A percentile compares a stretch with the other conserved stretches of the same genome.
phyloP scores from a whole-genome alignment of 2,113 vertebrate species.

The Capreolus pygargus region DNA sequence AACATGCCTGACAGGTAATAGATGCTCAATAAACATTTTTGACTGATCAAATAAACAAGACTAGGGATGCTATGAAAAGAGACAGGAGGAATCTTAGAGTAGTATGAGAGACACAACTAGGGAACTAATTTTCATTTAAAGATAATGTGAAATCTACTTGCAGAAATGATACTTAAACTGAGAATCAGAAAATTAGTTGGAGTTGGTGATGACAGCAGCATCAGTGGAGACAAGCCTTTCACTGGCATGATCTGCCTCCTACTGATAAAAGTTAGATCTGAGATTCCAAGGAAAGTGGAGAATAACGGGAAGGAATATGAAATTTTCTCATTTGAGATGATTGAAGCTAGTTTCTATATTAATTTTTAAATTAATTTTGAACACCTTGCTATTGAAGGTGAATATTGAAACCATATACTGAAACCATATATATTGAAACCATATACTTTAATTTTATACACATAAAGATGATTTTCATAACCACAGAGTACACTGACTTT shows the following conservation, averaged over 20 bases:
- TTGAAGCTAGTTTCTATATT: not conserved
- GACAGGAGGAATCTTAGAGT: not conserved
- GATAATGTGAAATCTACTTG: not conserved
- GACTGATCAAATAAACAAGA: not conserved
- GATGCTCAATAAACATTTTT: not conserved
- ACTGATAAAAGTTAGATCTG: not conserved
- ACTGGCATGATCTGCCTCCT: not conserved
- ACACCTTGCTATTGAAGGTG: not conserved
- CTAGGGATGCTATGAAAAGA: not conserved
- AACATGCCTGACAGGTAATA: not conserved
- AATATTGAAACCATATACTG: not conserved
- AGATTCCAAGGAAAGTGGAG: not conserved
- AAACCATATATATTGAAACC: not conserved
- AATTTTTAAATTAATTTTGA: not conserved
- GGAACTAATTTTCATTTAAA: not conserved
- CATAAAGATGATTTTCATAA: not conserved
- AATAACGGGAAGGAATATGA: not conserved
- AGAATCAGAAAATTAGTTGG: not conserved
- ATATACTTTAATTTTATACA: not conserved
- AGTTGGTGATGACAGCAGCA: not conserved
- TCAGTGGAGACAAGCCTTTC: not conserved
- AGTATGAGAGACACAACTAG: not conserved
- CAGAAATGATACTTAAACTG: not conserved
- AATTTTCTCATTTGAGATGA: not conserved
- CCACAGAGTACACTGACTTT: not conserved